Evolutionary conservation across 1,140 invertebrate species (phyloP), one percentile per base, ranked within the genome.

Genomic region (Dermatophagoides farinae): DNA sequence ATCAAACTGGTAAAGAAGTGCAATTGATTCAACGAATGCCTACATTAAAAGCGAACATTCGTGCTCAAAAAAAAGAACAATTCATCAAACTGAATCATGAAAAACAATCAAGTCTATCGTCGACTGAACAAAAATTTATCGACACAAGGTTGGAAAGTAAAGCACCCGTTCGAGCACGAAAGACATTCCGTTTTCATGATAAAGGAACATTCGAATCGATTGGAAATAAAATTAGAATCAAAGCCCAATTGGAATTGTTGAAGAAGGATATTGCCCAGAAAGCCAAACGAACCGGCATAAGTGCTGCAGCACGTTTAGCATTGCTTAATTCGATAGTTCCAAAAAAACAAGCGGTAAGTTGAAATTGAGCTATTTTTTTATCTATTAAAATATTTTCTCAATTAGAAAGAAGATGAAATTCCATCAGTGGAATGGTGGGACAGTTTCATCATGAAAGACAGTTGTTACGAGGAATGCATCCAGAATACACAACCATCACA

Each of bases 381-480:
- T 49, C 9, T 11, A 8, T 49, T n/a, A n/a, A n/a, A 18, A 9
- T 49, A 49, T 11, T 44, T 25, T 47, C 16, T 54, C 62, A 61
- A 67, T 9, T 64, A 72, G 68, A 73, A 77, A 51, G 81, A 79
- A 51, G 88, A 90, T 65, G 82, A 87, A 62, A 82, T 92, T 49
- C 95, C 95, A 0, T 82, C 88, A 52, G 81, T 97, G 59, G 96
- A 99, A 73, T 99, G 96, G 96, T 99, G 95, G 95, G 95, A 99
- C 75, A 85, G 85, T 44, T 84, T 92, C 43, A 88, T 97, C 65
- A 73, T 96, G 18, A 80, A 78, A 37, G 72, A 77, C 41, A 74
- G 16, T 58, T 70, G 69, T 51, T 73, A 71, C 64, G 67, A 71
- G 18, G 53, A 60, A 37, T 43, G 57, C 64, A 55, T 55, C 43